Base-by-base conservation (phyloP, 2,113 vertebrate genomes). In the Pao palembangensis region DNA sequence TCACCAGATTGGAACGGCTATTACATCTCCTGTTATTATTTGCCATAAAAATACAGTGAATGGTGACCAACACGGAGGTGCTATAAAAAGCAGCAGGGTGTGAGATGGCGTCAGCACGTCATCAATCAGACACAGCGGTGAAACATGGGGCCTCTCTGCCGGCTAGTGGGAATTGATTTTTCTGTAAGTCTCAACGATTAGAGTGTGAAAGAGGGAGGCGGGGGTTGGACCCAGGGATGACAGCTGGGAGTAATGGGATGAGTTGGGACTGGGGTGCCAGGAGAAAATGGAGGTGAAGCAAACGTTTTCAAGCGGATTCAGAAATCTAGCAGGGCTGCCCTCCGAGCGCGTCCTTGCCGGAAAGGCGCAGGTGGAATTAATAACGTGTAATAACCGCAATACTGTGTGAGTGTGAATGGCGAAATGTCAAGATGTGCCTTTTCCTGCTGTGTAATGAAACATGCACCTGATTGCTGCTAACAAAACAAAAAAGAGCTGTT, bases 1-100 rank as follows among this genome's bases (percentile, higher is more conserved):
- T 78, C 76, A 67, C 76, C 75, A 7, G 52, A 21, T 21, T 75
- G 74, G 75, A 79, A 83, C 70, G 71, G 79, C 83, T 76, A 87
- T 88, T 88, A 84, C 76, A 77, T 85, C 80, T 76, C 78, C 75
- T 87, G 84, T 89, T 90, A 83, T 85, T 88, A 88, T 89, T 89
- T 89, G 87, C 84, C 83, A 87, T 90, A 88, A 88, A 89, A 88
- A 87, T 84, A 71, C 80, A 50, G 63, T 85, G 87, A 87, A 83
- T 80, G 78, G 77, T 61, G 68, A 84, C 79, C 72, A 76, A 81
- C 85, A 67, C 75, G 12, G 83, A 74, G 76, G 69, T 51, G 79
- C 84, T 77, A 78, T 89, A 87, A 90, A 91, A 87, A 75, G 82
- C 83, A 69, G 67, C 55, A 62, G 76, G 73, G 78, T 83, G 87